Evolutionary conservation across 64 coral and sea anemone genomes (phyloP).

Genomic region (Exaiptasia diaphana): DNA sequence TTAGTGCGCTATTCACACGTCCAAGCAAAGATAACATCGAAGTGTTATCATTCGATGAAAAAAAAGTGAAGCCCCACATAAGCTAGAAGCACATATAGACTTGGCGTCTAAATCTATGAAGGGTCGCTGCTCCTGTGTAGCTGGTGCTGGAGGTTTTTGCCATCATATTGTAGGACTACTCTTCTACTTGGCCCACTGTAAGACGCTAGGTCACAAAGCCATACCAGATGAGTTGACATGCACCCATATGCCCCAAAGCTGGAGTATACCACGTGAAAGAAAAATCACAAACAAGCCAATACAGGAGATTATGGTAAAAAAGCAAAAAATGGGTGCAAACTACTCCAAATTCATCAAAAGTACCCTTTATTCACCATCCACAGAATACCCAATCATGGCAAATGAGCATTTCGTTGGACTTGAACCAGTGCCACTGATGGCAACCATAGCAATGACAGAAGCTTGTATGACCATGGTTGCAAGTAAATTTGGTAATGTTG

Average conservation of each 20-base stretch:
- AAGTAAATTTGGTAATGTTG: conserved; percentile 50
- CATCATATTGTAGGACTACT: conserved; percentile 42
- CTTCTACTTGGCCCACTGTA: conserved; percentile 41
- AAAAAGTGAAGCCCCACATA: conserved; percentile 36
- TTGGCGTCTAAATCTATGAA: not conserved
- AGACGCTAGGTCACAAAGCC: conserved; percentile 1
- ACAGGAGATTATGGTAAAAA: conserved; percentile 36
- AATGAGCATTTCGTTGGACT: not conserved
- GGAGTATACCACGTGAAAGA: not conserved
- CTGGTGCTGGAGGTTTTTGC: conserved; percentile 40
- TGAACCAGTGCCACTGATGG: conserved; percentile 21
- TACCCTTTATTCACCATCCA: conserved; percentile 24
- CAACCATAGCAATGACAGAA: not conserved
- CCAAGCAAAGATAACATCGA: not conserved
- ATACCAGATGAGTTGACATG: conserved; percentile 47
- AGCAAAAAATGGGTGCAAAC: conserved; percentile 30
- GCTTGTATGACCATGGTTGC: not conserved
- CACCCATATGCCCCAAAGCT: conserved; percentile 5
- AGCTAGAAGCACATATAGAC: not conserved
- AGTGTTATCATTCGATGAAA: conserved; percentile 40
- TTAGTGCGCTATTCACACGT: not conserved
- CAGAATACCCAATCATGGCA: not conserved
- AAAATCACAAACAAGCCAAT: not conserved
- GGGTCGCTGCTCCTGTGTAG: conserved; percentile 45
- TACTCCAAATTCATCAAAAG: conserved; percentile 40